Conservation (phyloP, 2,113 vertebrate species). For the Sapajus apella region DNA sequence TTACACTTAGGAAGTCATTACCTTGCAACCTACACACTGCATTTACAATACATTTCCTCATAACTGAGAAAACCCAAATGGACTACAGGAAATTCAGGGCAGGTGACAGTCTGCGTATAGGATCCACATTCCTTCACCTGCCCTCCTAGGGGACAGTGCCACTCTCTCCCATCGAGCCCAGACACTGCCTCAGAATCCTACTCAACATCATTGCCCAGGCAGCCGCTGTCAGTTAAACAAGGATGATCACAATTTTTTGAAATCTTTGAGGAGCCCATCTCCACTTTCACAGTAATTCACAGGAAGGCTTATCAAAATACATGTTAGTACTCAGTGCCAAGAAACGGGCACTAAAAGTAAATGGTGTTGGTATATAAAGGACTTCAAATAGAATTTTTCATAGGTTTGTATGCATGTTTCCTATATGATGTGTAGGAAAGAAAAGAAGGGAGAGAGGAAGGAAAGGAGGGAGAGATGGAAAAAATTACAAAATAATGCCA, state of each 20-base stretch:
- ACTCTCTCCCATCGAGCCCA: background rate
- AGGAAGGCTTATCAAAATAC: background rate
- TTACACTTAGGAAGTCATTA: background rate
- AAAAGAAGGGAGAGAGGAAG: no score
- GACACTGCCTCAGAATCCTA: background rate
- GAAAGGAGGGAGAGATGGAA: fast-evolving
- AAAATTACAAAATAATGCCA: background rate
- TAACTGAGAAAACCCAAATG: background rate
- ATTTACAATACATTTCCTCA: background rate
- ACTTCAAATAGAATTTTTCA: background rate
- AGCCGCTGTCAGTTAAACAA: background rate
- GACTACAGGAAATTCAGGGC: background rate
- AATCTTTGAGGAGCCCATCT: background rate
- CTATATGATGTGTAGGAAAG: background rate
- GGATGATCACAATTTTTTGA: background rate
- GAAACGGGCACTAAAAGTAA: background rate
- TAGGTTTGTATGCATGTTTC: background rate
- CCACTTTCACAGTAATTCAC: background rate
- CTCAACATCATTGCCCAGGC: background rate
- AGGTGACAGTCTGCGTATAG: background rate
- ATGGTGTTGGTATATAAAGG: background rate
- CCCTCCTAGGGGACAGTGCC: background rate
- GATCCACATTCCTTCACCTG: background rate
- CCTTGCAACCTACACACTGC: background rate
- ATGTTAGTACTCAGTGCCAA: background rate